Conservation (phyloP, 2,113 vertebrate genomes). For the Neolamprologus cancellatus region DNA sequence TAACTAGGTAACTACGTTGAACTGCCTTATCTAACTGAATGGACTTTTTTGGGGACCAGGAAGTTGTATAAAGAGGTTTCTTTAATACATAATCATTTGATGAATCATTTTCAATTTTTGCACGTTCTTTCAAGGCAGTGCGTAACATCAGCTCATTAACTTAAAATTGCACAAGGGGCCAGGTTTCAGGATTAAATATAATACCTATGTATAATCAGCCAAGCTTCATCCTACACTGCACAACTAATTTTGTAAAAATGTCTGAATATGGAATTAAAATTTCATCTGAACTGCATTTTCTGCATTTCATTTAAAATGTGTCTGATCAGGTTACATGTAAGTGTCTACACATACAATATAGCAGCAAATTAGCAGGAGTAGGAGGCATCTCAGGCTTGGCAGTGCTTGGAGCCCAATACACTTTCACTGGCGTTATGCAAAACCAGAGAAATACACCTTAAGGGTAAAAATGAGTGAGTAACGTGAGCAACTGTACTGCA, state of each 20-base stretch:
- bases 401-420: neutral
- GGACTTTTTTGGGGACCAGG: neutral
- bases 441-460: neutral
- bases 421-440: neutral
- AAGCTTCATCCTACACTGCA: neutral
- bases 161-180: neutral
- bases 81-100: neutral
- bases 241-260: neutral
- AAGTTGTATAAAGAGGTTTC: neutral
- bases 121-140: neutral
- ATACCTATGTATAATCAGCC: neutral
- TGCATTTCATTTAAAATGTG: neutral
- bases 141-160: neutral
- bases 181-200: neutral
- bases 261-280: neutral
- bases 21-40: neutral
- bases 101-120: neutral
- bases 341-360: neutral
- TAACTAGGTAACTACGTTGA: neutral
- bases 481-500: neutral
- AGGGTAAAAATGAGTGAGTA: neutral
- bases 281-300: neutral
- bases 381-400: neutral
- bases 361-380: neutral
- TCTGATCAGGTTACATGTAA: neutral